phyloP scores from a whole-genome alignment of 2,113 vertebrate genomes.

The Corvus moneduloides region DNA sequence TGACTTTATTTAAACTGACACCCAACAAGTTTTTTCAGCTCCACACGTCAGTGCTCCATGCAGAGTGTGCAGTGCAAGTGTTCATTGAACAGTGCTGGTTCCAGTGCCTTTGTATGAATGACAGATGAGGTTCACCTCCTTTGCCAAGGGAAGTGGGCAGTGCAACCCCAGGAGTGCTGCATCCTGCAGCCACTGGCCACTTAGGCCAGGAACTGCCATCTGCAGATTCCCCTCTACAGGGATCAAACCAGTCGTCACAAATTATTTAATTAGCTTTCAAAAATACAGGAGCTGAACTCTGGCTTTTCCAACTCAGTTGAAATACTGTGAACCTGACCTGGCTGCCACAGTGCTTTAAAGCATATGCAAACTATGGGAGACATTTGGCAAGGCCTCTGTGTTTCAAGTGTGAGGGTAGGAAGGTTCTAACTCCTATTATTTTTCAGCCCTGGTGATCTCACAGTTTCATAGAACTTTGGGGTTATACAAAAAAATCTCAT shows the following conservation, averaged over 20 bases:
- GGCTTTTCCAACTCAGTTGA: constrained; percentile 38
- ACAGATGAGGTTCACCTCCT: neutral
- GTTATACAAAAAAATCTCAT: neutral
- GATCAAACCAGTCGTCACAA: constrained; percentile 49
- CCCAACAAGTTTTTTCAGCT: neutral
- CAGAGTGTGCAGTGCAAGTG: neutral
- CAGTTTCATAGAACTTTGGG: neutral
- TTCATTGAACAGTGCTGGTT: neutral
- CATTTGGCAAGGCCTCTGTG: neutral
- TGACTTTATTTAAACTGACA: neutral
- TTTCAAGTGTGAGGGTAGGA: neutral
- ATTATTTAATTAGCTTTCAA: constrained; percentile 68
- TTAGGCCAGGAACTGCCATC: constrained; percentile 45
- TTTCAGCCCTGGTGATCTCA: neutral
- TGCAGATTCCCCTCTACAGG: neutral
- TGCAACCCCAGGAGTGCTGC: neutral
- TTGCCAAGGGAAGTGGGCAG: neutral
- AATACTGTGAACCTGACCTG: neutral
- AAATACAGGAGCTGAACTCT: constrained; percentile 56
- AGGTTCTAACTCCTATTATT: neutral
- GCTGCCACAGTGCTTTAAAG: neutral
- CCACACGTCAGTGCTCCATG: neutral
- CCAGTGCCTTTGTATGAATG: neutral
- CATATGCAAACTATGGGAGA: constrained; percentile 7
- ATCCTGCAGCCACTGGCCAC: neutral